phyloP scores from a whole-genome alignment of 2,113 vertebrate genomes.

The Cervus canadensis region DNA sequence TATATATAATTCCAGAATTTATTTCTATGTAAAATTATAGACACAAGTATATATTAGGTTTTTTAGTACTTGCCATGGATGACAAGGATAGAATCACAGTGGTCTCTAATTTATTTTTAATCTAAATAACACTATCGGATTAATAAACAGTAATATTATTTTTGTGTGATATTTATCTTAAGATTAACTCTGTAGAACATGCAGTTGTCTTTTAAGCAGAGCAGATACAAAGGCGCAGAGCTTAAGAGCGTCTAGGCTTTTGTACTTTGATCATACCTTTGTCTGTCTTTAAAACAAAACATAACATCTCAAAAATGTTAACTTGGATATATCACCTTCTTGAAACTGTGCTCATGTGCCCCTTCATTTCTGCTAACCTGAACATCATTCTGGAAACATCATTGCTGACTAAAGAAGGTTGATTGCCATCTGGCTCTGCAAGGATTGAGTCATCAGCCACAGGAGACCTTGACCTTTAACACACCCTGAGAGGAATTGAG shows the following conservation, averaged over 20 bases:
- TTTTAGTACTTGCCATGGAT: not conserved
- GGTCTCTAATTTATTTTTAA: not conserved
- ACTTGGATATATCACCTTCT: not conserved
- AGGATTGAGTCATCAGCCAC: not conserved
- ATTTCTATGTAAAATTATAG: not conserved
- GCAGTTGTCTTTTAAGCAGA: not conserved
- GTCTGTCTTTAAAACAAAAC: not conserved
- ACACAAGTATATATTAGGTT: not conserved
- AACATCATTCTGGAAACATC: not conserved
- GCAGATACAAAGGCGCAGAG: not conserved
- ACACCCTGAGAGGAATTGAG: not conserved
- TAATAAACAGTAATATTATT: not conserved
- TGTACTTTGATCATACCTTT: not conserved
- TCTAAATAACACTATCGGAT: not conserved
- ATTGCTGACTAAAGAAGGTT: not conserved
- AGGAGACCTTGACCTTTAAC: not conserved
- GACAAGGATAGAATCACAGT: not conserved
- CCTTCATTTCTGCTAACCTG: not conserved
- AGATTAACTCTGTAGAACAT: not conserved
- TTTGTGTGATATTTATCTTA: not conserved
- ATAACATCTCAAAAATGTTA: not conserved
- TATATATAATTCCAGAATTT: not conserved
- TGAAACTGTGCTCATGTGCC: not conserved
- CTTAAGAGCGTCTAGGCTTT: not conserved
- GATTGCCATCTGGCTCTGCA: not conserved